Evolutionary conservation across 2,797 vertebrate species (phyloP).

Genomic region (Brachyrhaphis roseni): DNA sequence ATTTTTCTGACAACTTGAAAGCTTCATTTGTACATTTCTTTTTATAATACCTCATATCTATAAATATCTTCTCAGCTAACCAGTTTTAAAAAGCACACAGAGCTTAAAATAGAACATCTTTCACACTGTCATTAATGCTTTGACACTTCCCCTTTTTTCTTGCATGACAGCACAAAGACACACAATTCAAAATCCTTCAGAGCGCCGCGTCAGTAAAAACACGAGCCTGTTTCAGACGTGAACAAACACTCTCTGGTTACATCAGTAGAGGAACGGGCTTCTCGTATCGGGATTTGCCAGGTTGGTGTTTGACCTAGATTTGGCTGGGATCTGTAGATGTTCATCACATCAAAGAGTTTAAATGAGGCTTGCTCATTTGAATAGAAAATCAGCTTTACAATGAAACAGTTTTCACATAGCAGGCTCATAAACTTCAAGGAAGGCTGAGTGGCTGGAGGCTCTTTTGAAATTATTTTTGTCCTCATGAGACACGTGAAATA

Average conservation of each 20-base stretch:
- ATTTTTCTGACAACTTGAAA: constrained; percentile 4
- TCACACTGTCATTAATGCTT: constrained; percentile 33
- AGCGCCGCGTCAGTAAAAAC: constrained; percentile 70
- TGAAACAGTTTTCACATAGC: constrained; percentile 24
- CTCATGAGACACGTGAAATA: constrained; percentile 22
- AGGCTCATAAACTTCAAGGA: constrained; percentile 17
- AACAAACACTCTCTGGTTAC: constrained; percentile 66
- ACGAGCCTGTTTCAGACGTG: constrained; percentile 56
- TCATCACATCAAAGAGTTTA: constrained; percentile 61
- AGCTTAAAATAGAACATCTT: constrained; percentile 21
- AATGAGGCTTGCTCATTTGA: constrained; percentile 49
- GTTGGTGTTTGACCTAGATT: constrained; percentile 71
- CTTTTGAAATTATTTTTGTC: constrained; percentile 9
- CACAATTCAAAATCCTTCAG: constrained; percentile 65
- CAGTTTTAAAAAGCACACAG: constrained; percentile 10
- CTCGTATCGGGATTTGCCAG: constrained; percentile 64
- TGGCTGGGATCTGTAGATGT: constrained; percentile 28
- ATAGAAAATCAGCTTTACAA: constrained; percentile 33
- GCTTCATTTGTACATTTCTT: not conserved
- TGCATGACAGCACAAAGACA: constrained; percentile 10
- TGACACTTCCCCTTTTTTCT: constrained; percentile 1
- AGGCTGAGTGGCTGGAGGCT: constrained; percentile 15
- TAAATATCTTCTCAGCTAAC: constrained; percentile 24
- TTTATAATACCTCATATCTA: constrained; percentile 21
- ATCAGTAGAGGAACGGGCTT: constrained; percentile 69